Conservation (phyloP, 2,113 vertebrate genomes). For the Thinocorus orbignyianus region DNA sequence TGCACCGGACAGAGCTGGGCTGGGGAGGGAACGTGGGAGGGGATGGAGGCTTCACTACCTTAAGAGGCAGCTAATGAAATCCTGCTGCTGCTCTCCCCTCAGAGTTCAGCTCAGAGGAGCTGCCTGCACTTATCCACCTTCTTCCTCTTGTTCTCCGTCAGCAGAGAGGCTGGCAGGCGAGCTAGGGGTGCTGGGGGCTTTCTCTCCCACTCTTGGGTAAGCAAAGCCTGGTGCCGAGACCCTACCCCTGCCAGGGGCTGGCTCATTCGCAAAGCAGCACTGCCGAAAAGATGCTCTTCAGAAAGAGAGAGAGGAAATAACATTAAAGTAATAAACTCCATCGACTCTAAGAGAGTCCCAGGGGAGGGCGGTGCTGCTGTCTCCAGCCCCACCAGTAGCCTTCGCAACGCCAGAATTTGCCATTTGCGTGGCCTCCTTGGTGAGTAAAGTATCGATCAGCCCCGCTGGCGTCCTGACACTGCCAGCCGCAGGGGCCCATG, state of each 20-base stretch:
- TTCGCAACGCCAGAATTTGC: background rate
- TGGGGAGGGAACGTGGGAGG: constrained; percentile 26
- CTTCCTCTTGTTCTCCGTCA: background rate
- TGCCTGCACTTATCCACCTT: background rate
- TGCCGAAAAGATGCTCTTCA: background rate
- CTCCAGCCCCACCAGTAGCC: background rate
- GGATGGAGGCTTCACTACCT: constrained; percentile 51
- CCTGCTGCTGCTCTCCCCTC: background rate
- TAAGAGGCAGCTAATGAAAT: constrained; percentile 48
- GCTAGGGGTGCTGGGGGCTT: background rate
- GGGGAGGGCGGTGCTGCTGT: background rate
- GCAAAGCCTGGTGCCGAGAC: background rate
- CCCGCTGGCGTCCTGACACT: background rate
- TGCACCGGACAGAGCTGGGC: background rate
- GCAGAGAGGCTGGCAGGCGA: background rate
- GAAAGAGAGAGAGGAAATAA: constrained; percentile 7
- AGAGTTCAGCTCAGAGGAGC: background rate
- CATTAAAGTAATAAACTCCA: constrained; percentile 25
- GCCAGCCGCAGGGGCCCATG: background rate
- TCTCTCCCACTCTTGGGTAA: background rate
- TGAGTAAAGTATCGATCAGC: background rate
- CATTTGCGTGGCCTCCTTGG: background rate
- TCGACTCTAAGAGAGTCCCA: background rate
- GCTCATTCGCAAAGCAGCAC: background rate
- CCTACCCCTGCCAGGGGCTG: background rate